A percentile compares a stretch with the other conserved stretches of the same genome.
These are phyloP conservation scores for Antidorcas marsupialis DNA, from an alignment of 2,113 vertebrate genomes.

Conservation along the genomic window DNA sequence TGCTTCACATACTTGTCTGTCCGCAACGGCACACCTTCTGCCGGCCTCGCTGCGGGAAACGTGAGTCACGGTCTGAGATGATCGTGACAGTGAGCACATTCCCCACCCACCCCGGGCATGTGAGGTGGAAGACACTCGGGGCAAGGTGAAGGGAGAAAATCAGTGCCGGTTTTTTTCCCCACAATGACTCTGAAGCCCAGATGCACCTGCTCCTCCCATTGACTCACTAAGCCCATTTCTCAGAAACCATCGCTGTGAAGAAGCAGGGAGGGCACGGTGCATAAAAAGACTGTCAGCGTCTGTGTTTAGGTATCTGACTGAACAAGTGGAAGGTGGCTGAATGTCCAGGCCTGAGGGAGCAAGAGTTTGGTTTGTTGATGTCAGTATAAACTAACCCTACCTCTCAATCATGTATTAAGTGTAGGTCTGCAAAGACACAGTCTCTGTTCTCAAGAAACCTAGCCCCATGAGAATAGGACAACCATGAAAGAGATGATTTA, in stretches of 20 bases:
- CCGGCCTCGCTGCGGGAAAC: constrained; percentile 25
- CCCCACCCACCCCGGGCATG: constrained; percentile 51
- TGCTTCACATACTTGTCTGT: background rate
- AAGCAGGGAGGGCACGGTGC: constrained; percentile 34
- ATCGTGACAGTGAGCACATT: constrained; percentile 38
- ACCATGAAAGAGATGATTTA: background rate
- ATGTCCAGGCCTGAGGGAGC: background rate
- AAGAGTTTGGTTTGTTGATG: background rate
- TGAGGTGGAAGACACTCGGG: constrained; percentile 60
- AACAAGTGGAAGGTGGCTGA: background rate
- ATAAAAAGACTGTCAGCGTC: background rate
- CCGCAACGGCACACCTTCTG: background rate
- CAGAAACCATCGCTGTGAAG: constrained; percentile 47
- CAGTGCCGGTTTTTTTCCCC: constrained; percentile 62
- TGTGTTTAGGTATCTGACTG: background rate
- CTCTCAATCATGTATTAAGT: background rate
- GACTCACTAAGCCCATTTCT: constrained; percentile 50
- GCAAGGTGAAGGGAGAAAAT: constrained; percentile 60
- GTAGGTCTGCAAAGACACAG: background rate
- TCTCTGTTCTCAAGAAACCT: background rate
- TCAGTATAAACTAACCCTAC: background rate
- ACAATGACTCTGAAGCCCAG: constrained; percentile 56
- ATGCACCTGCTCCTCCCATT: constrained; percentile 65
- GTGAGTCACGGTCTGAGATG: constrained; percentile 71
- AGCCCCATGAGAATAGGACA: background rate